phyloP scores from a whole-genome alignment of 2,888 invertebrate species.

The Scaptodrosophila latifasciaeformis region DNA sequence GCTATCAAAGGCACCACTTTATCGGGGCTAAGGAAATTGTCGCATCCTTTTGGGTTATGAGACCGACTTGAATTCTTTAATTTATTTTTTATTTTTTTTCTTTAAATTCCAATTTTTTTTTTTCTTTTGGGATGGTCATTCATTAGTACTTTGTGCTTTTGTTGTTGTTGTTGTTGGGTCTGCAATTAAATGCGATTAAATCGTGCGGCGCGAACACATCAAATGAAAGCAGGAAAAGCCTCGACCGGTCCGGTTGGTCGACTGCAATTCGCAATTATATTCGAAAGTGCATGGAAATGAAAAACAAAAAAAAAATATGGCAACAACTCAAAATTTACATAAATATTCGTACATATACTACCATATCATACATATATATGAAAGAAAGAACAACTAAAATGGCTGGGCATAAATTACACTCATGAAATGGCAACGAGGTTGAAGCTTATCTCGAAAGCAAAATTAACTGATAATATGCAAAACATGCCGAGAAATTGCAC shows the following conservation, averaged over 20 bases:
- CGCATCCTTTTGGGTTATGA: background rate
- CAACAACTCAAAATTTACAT: conserved; percentile 49
- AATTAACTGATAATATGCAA: conserved; percentile 69
- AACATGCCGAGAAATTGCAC: conserved; percentile 64
- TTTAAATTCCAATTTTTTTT: no score
- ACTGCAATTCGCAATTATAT: conserved; percentile 51
- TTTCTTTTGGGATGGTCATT: background rate
- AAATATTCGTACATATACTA: conserved; percentile 54
- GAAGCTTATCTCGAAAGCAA: conserved; percentile 60
- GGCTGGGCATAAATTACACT: conserved; percentile 64
- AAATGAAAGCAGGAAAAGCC: conserved; percentile 57
- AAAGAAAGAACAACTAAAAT: conserved; percentile 17
- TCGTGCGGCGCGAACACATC: conserved; percentile 59
- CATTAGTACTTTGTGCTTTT: background rate
- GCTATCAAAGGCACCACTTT: conserved; percentile 26
- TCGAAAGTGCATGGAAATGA: conserved; percentile 48
- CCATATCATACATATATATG: no score
- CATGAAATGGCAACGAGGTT: conserved; percentile 56
- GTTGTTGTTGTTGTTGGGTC: background rate
- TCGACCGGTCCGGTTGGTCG: background rate
- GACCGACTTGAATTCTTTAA: background rate
- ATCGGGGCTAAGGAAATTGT: conserved; percentile 19
- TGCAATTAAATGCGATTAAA: conserved; percentile 61
- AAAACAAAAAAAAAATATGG: conserved; percentile 46
- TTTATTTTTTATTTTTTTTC: no score